Evolutionary conservation across 2,797 vertebrate species (phyloP).

Genomic region (Bufotes viridis): DNA sequence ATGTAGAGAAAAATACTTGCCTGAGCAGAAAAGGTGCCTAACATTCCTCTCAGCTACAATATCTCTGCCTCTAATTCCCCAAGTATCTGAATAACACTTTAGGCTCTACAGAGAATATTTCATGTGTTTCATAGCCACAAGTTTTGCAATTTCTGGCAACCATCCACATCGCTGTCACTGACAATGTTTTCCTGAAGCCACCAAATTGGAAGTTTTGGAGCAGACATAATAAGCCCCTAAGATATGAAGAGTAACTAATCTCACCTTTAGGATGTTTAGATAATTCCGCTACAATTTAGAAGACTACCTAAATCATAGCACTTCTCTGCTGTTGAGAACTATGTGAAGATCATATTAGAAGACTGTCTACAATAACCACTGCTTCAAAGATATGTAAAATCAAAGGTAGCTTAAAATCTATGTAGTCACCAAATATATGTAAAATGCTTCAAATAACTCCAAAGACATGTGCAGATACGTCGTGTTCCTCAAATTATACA

Average conservation of each 20-base stretch:
- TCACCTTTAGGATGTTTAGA: conserved; percentile 47
- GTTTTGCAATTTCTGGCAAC: conserved; percentile 42
- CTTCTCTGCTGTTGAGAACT: conserved; percentile 5
- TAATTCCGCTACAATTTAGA: conserved; percentile 33
- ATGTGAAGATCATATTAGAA: background rate
- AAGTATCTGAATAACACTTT: conserved; percentile 42
- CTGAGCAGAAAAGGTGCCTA: conserved; percentile 35
- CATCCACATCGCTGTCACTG: conserved; percentile 52
- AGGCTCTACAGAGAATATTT: conserved; percentile 46
- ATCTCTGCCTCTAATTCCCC: conserved; percentile 38
- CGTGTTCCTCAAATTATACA: background rate
- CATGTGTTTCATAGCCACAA: conserved; percentile 39
- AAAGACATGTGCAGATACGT: background rate
- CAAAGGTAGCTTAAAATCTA: background rate
- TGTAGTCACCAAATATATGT: too few relatives aligned
- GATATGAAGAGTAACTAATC: conserved; percentile 42
- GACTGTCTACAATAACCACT: background rate
- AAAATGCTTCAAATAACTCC: background rate
- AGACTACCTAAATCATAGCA: conserved; percentile 29
- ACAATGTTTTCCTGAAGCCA: conserved; percentile 50
- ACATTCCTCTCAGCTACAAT: conserved; percentile 39
- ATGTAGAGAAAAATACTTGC: conserved; percentile 36
- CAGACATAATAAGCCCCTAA: conserved; percentile 52
- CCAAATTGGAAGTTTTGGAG: conserved; percentile 52
- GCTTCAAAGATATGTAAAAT: conserved; percentile 2